Conservation (phyloP, 2,888 invertebrate genomes). For the Microctonus hyperodae region DNA sequence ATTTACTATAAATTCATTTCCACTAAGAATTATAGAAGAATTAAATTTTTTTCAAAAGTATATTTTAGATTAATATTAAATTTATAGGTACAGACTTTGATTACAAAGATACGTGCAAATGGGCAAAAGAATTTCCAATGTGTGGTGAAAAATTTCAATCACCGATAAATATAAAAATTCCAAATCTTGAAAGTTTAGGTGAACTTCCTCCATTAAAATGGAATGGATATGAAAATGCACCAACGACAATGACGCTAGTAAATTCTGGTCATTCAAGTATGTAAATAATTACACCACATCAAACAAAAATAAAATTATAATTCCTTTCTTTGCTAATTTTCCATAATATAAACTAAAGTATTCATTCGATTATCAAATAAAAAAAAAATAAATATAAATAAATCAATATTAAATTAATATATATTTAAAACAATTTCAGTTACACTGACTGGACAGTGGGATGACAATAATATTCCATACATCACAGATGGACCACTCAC, state of each 20-base stretch:
- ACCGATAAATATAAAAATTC: constrained; percentile 41
- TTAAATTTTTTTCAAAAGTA: not conserved
- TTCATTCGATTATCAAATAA: no score
- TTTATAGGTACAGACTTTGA: not conserved
- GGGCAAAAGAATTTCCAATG: constrained; percentile 33
- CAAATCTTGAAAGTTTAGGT: no score
- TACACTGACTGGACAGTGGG: constrained; percentile 27
- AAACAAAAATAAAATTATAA: no score
- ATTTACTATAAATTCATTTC: not conserved
- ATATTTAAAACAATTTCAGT: constrained; percentile 33
- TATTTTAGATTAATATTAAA: not conserved
- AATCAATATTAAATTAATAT: not conserved
- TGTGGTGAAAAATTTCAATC: constrained; percentile 41
- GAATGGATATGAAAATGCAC: constrained; percentile 18
- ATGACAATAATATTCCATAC: constrained; percentile 63
- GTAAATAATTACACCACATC: not conserved
- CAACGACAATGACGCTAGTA: constrained; percentile 8
- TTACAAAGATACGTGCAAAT: constrained; percentile 34
- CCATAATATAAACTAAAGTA: no score
- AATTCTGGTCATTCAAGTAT: constrained; percentile 30
- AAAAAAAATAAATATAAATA: not conserved
- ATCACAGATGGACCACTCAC: constrained; percentile 71
- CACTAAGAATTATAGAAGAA: not conserved
- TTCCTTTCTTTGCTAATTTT: no score
- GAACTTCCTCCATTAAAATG: constrained; percentile 1